Evolutionary conservation across 2,113 vertebrate species (phyloP).

Genomic region (Xyrauchen texanus): DNA sequence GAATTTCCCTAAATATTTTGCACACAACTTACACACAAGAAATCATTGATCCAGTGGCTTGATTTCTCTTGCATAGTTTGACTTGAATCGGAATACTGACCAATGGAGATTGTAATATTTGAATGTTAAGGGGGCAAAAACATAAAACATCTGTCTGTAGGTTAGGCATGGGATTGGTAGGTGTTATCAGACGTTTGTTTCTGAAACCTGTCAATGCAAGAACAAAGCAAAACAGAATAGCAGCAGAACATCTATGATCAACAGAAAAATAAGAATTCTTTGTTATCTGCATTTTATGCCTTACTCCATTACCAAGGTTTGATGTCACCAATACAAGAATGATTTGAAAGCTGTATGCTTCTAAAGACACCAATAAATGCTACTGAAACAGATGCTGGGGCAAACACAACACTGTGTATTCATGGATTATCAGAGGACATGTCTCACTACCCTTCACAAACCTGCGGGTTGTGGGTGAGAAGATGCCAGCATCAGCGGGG

Average conservation of each 20-base stretch:
- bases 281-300: constrained; percentile 62
- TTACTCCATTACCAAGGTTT: constrained; percentile 62
- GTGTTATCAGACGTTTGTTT: constrained; percentile 45
- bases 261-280: constrained; percentile 45
- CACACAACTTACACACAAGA: constrained; percentile 58
- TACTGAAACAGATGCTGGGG: constrained; percentile 43
- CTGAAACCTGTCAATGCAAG: constrained; percentile 29
- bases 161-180: neutral
- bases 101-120: constrained; percentile 62
- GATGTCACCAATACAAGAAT: constrained; percentile 58
- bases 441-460: constrained; percentile 51
- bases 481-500: constrained; percentile 37
- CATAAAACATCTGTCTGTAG: constrained; percentile 36
- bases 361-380: constrained; percentile 51
- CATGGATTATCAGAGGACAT: constrained; percentile 53
- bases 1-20: constrained; percentile 47
- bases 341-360: constrained; percentile 58
- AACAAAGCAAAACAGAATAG: constrained; percentile 28
- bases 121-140: constrained; percentile 57
- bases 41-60: constrained; percentile 47
- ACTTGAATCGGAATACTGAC: constrained; percentile 49
- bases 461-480: constrained; percentile 39
- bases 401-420: constrained; percentile 63
- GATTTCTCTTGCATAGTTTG: constrained; percentile 41
- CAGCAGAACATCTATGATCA: constrained; percentile 38